Conservation (phyloP, 2,888 invertebrate genomes). For the Spatulosminthurus flaviceps region DNA sequence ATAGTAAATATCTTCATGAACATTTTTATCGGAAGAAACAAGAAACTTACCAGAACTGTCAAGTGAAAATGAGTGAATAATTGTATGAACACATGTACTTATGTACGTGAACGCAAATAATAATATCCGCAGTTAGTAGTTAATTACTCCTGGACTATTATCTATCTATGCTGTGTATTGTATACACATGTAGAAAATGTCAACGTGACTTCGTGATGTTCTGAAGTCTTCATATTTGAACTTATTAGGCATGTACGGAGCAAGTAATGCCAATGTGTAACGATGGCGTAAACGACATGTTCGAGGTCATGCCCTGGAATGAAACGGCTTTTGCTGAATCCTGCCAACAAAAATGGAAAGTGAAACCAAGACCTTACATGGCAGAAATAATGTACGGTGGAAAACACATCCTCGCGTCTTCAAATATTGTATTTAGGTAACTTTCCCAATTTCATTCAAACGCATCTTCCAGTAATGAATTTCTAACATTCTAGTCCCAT, state of each 20-base stretch:
- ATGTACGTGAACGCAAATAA: no score
- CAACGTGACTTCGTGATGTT: background rate
- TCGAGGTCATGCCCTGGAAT: slow-evolving; percentile 80
- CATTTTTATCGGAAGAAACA: no score
- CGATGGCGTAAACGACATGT: slow-evolving; percentile 82
- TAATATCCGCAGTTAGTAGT: no score
- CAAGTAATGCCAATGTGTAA: slow-evolving; percentile 96
- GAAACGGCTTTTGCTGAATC: slow-evolving; percentile 72
- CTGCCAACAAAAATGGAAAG: slow-evolving; percentile 77
- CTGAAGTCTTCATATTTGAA: slow-evolving; percentile 12
- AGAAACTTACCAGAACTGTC: no score
- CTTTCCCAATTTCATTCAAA: no score
- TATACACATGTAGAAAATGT: background rate
- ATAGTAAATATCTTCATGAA: no score
- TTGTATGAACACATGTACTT: no score
- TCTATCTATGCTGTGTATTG: no score
- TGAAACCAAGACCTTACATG: slow-evolving; percentile 74
- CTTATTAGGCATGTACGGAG: slow-evolving; percentile 84
- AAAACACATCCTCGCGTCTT: slow-evolving; percentile 72
- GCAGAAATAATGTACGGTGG: slow-evolving; percentile 84
- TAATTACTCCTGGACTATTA: no score
- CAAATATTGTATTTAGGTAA: slow-evolving; percentile 72
- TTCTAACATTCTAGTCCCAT: slow-evolving; percentile 26
- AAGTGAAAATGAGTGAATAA: no score
- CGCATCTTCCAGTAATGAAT: background rate